phyloP scores from a whole-genome alignment of 1,140 invertebrate species.

The Drosophila bifasciata region DNA sequence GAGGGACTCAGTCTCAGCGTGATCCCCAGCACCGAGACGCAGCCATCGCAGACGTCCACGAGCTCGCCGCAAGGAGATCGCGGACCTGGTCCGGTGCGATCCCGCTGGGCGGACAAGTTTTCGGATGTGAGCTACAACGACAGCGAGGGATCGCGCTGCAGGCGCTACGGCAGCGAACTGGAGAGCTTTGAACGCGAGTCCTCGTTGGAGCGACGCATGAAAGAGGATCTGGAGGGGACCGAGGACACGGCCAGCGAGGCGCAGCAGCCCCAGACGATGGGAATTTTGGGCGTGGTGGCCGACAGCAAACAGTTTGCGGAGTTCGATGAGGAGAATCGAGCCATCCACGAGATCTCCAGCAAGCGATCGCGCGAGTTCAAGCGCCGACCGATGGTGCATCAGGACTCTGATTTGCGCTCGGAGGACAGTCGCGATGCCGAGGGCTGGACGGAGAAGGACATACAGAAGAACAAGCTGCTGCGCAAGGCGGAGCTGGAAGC shows the following conservation, averaged over 20 bases:
- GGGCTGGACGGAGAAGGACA: conserved; percentile 76
- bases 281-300: conserved; percentile 65
- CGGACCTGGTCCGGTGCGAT: conserved; percentile 83
- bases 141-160: conserved; percentile 79
- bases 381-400: conserved; percentile 77
- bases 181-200: conserved; percentile 84
- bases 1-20: conserved; percentile 78
- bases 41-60: conserved; percentile 84
- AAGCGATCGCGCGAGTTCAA: conserved; percentile 75
- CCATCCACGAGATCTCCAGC: conserved; percentile 82
- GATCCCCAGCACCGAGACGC: conserved; percentile 82
- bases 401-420: conserved; percentile 83
- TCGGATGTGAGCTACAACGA: conserved; percentile 84
- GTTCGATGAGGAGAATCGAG: conserved; percentile 83
- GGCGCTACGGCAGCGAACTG: conserved; percentile 79
- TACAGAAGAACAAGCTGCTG: conserved; percentile 75
- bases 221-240: conserved; percentile 70
- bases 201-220: conserved; percentile 82
- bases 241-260: conserved; percentile 71
- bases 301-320: conserved; percentile 82
- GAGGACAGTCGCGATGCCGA: conserved; percentile 77
- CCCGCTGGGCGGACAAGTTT: conserved; percentile 85
- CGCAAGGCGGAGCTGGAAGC: conserved; percentile 78
- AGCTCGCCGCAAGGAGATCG: conserved; percentile 84
- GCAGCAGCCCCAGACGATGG: conserved; percentile 64